These are phyloP conservation scores for Trididemnum nubilum DNA, from an alignment of 23 tunicate species.

Conservation along the genomic window DNA sequence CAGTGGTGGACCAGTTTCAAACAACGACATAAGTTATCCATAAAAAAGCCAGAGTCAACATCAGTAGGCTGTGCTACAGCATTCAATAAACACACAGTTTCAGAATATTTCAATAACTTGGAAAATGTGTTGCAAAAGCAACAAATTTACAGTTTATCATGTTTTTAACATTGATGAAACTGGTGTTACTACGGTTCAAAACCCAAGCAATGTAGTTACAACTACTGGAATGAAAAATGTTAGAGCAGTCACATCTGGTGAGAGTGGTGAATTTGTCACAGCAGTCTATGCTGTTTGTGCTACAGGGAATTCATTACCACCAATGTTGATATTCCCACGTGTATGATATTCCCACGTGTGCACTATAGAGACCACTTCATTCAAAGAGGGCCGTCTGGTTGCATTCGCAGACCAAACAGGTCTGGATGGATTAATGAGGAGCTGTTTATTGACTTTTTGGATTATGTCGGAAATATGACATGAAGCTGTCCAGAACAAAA, in stretches of 20 bases:
- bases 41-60: neutral
- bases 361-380: conserved; percentile 6
- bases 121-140: neutral
- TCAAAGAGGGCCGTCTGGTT: neutral
- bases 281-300: conserved; percentile 21
- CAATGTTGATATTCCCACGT: conserved; percentile 17
- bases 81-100: neutral
- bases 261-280: conserved; percentile 13
- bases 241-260: conserved; percentile 18
- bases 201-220: neutral
- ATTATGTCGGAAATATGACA: neutral
- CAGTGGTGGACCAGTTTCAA: conserved; percentile 21
- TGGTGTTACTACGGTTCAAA: conserved; percentile 17
- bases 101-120: conserved; percentile 2
- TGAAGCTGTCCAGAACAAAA: conserved; percentile 1
- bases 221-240: conserved; percentile 2
- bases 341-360: conserved; percentile 17
- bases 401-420: neutral
- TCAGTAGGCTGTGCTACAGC: conserved; percentile 10
- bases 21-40: conserved; percentile 11
- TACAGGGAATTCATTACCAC: conserved; percentile 7
- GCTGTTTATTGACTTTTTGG: conserved; percentile 4
- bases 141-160: neutral
- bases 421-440: conserved; percentile 30
- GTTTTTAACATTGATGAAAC: conserved; percentile 11